Percentiles rank a stretch among this genome's conserved stretches.
These are phyloP conservation scores for Myotis vivesi DNA, from an alignment of 2,797 vertebrate species.

Conservation along the genomic window DNA sequence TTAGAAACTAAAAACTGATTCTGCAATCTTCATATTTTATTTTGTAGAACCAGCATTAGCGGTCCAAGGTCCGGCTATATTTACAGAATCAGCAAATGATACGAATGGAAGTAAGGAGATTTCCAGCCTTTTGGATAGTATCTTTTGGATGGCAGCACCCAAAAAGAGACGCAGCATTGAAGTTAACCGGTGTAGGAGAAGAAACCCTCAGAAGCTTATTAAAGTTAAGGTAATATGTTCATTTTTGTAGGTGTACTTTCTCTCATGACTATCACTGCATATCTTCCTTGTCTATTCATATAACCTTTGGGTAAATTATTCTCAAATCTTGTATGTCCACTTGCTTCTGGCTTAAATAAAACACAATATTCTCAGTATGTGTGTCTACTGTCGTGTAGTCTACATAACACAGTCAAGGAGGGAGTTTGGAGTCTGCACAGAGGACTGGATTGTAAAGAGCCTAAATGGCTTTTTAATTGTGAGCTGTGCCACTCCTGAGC, in stretches of 20 bases:
- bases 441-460: not conserved
- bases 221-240: slow-evolving; percentile 88
- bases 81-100: slow-evolving; percentile 72
- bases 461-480: not conserved
- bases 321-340: not conserved
- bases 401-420: not conserved
- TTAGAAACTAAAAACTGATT: slow-evolving; percentile 20
- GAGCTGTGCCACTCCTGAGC: not conserved
- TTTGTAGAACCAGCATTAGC: slow-evolving; percentile 88
- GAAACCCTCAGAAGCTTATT: slow-evolving; percentile 87
- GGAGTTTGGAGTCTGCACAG: not conserved
- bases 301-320: not conserved
- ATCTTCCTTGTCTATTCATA: not conserved
- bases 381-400: not conserved
- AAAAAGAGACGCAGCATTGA: slow-evolving; percentile 96
- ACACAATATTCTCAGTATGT: not conserved
- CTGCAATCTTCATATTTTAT: not conserved
- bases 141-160: slow-evolving; percentile 97
- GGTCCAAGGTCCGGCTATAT: slow-evolving; percentile 80
- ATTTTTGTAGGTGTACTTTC: not conserved
- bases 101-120: not conserved
- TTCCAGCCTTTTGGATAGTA: slow-evolving; percentile 82
- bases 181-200: slow-evolving; percentile 93
- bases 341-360: not conserved
- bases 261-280: not conserved